phyloP scores from a whole-genome alignment of 2,888 invertebrate species.

The Perizoma flavofasciatum region DNA sequence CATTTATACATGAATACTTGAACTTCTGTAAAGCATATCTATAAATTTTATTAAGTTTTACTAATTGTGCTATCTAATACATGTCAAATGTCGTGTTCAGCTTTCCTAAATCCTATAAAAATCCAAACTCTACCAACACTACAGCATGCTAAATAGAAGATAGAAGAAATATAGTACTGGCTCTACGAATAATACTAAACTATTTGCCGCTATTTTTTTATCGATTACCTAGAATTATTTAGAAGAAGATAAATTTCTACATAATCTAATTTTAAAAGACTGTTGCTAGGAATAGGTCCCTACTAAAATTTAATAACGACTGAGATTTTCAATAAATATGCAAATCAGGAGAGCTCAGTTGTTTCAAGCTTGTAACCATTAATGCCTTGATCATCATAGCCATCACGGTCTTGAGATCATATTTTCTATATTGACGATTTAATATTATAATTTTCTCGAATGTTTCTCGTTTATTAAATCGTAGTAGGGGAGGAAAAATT shows the following conservation, averaged over 20 bases:
- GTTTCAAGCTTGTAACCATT: slow-evolving; percentile 54
- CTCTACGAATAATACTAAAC: slow-evolving; percentile 42
- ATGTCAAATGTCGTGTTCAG: slow-evolving; percentile 55
- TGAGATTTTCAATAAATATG: slow-evolving; percentile 70
- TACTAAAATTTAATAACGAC: slow-evolving; percentile 56
- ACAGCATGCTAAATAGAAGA: slow-evolving; percentile 64
- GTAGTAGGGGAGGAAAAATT: slow-evolving; percentile 46
- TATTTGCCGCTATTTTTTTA: slow-evolving; percentile 55
- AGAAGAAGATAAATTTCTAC: slow-evolving; percentile 55
- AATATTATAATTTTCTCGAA: slow-evolving; percentile 39
- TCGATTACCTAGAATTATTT: slow-evolving; percentile 49
- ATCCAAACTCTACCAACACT: slow-evolving; percentile 65
- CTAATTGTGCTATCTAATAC: too few species aligned
- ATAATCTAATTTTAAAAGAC: slow-evolving; percentile 51
- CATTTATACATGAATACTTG: neutral
- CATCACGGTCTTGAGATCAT: slow-evolving; percentile 51
- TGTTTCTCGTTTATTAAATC: slow-evolving; percentile 42
- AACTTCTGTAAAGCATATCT: too few species aligned
- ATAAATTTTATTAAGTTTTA: too few species aligned
- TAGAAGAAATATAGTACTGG: slow-evolving; percentile 49
- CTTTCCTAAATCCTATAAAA: slow-evolving; percentile 65
- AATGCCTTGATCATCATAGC: slow-evolving; percentile 54
- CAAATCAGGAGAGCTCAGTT: slow-evolving; percentile 61
- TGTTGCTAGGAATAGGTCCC: slow-evolving; percentile 47
- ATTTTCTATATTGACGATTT: slow-evolving; percentile 41